Base-by-base conservation (phyloP, 2,888 invertebrate species). In the Strigamia crassipes region DNA sequence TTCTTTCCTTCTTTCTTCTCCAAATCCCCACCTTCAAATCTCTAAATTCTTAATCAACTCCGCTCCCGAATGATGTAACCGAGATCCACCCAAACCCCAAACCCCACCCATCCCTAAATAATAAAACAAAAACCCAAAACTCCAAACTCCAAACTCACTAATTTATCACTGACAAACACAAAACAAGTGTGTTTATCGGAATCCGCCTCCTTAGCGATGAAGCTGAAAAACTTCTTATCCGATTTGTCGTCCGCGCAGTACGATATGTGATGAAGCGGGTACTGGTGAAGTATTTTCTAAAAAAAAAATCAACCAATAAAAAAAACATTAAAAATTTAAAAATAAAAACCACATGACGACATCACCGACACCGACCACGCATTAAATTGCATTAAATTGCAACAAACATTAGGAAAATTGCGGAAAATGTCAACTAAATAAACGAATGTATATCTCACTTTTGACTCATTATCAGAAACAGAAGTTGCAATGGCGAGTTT, bases 171-270 rank as follows among this genome's bases (percentile, higher is more conserved):
- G 83, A 97, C 94, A 87, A 99, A 99, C 21, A 99, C 98, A 89
- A 97, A 99, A 87, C 99, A 99, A 86, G 94, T 94, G 88, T 99
- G 98, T 84, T 92, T 92, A 86, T 96, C 95, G 80, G 92, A 91
- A 83, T 91, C 90, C 85, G 90, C 90, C 86, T 93, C 93, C 88
- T 96, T 96, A 56, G 96, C 96, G 84, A 97, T 96, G 88, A 96
- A 97, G 10, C 96, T 96, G 89, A 99, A 97, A 90, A 97, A 97
- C 86, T 96, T 94, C 88, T 97, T 98, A 85, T 97, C 97, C 81
- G 96, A 96, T 88, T 99, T 99, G 89, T 99, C 99, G 88, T 99
- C 99, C 0, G 99, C 98, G 90, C 98, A 99, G 89, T 99, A 99
- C 0, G 97, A 98, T 89, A 99, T 99, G 89, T 97, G 92, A 88